Evolutionary conservation across 2,113 vertebrate species (phyloP).

Genomic region (Pungitius pungitius): DNA sequence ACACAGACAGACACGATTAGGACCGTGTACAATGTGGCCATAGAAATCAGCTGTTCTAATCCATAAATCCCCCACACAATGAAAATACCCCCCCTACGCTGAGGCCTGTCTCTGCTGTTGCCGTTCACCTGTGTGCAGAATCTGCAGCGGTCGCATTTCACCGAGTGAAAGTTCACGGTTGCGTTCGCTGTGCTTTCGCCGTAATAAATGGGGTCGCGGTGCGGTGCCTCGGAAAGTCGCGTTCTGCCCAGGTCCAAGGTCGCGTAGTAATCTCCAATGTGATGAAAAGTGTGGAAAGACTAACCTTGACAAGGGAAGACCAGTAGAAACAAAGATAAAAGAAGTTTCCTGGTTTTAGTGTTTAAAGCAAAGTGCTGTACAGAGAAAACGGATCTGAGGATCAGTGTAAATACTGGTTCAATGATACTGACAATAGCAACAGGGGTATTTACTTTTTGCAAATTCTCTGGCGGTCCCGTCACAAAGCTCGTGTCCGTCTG

Average conservation of each 20-base stretch:
- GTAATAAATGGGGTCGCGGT: conserved; percentile 64
- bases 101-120: conserved; percentile 14
- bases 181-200: conserved; percentile 48
- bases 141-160: conserved; percentile 50
- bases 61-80: conserved; percentile 35
- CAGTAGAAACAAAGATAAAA: conserved; percentile 42
- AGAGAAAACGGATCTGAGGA: neutral
- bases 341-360: conserved; percentile 4
- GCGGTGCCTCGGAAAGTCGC: conserved; percentile 41
- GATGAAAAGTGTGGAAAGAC: conserved; percentile 54
- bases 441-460: too few species aligned
- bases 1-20: conserved; percentile 11
- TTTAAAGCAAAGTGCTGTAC: conserved; percentile 5
- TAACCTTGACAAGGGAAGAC: conserved; percentile 55
- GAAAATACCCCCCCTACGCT: conserved; percentile 10
- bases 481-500: neutral
- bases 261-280: conserved; percentile 58
- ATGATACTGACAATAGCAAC: neutral
- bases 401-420: neutral
- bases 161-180: conserved; percentile 58
- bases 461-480: too few species aligned
- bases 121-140: conserved; percentile 18
- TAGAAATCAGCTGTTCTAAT: conserved; percentile 30
- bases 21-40: neutral
- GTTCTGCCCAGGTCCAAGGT: conserved; percentile 56